Conservation (phyloP, 2,888 invertebrate species). For the Brachylomia viminalis region DNA sequence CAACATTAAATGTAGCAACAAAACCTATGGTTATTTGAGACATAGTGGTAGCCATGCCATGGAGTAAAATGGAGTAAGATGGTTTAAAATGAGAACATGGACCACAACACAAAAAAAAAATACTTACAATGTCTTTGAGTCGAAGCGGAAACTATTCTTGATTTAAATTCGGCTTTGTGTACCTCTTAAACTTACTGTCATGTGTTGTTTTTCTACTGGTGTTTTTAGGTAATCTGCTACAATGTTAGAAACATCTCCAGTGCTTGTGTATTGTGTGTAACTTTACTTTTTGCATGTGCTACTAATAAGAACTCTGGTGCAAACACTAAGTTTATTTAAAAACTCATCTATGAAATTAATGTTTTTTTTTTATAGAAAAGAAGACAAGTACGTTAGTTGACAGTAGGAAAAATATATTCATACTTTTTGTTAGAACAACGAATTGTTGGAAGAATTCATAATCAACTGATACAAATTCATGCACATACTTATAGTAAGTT, state of each 20-base stretch:
- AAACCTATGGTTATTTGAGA: slow-evolving; percentile 38
- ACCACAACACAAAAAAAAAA: slow-evolving; percentile 37
- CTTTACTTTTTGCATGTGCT: slow-evolving; percentile 13
- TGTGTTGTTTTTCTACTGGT: slow-evolving; percentile 29
- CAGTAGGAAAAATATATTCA: not conserved
- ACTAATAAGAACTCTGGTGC: slow-evolving; percentile 14
- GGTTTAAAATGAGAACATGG: slow-evolving; percentile 27
- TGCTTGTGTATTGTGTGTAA: slow-evolving; percentile 4
- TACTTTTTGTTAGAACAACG: not conserved
- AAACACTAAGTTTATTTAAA: not conserved
- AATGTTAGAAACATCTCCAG: slow-evolving; percentile 1
- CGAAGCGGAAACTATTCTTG: slow-evolving; percentile 40
- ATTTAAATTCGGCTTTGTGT: slow-evolving; percentile 16
- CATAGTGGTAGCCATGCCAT: slow-evolving; percentile 51
- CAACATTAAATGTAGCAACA: slow-evolving; percentile 42
- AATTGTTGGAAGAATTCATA: not conserved
- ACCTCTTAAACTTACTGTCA: slow-evolving; percentile 5
- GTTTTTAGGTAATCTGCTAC: not conserved
- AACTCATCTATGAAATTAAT: not conserved
- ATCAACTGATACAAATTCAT: not conserved
- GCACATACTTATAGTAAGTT: not conserved
- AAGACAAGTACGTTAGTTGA: not conserved
- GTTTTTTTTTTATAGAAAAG: too few species aligned
- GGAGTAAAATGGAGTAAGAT: too few species aligned
- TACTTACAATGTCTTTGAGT: slow-evolving; percentile 57